Base-by-base conservation (phyloP, 2,113 vertebrate genomes). In the Geococcyx californianus region DNA sequence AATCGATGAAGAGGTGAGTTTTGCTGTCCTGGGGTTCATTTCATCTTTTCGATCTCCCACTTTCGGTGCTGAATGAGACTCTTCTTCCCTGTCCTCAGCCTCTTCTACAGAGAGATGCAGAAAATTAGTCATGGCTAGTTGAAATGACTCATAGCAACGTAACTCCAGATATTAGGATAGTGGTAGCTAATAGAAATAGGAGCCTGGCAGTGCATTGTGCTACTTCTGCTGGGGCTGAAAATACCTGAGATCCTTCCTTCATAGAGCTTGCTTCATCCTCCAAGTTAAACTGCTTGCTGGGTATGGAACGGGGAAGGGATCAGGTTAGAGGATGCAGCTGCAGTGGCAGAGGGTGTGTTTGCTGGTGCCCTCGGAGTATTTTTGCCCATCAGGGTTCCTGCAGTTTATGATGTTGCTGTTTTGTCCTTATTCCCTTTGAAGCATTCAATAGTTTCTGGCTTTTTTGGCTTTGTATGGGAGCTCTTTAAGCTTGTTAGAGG, bases 281-380 rank as follows among this genome's bases (percentile, higher is more conserved):
- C 31, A 13, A 10, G 20, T 34, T 34, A 40, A 54, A 25, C 16
- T 8, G 9, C n/a, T 52, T 21, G 29, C 29, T 28, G 60, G 67
- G 24, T 13, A 10, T 28, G 33, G 36, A 10, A 19, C 4, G 24
- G 74, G 51, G 52, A 38, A 75, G 47, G 55, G 42, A 11, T 42
- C 7, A 1, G 1, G 1, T 19, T 10, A 10, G 21, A 19, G 55
- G n/a, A 26, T 36, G 47, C 29, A 69, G 70, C 76, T 29, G 36
- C 36, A 10, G 34, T 6, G 23, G 31, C 6, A 1, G 0, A 4
- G 49, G 42, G 6, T 18, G 24, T 18, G 28, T 58, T 55, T 56
- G 62, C n/a, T 26, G 3, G n/a, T 0, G 1, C 38, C 3, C 1
- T 1, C 17, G 74, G 42, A 18, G 29, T 31, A 6, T 3, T 55